Evolutionary conservation across 2,113 vertebrate genomes (phyloP).

Genomic region (Apaloderma vittatum): DNA sequence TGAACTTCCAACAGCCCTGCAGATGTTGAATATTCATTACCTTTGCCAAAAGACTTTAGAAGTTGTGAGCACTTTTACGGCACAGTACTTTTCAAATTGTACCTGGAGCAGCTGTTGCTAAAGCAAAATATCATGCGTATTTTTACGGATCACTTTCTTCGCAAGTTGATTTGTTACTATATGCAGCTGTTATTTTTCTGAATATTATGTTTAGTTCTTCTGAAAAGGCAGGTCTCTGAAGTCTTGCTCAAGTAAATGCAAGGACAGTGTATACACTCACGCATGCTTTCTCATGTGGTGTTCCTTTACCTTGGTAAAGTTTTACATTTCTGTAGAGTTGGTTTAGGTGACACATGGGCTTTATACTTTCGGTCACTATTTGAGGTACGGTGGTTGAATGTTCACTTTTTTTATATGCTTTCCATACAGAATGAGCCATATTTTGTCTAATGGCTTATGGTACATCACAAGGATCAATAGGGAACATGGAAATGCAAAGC

Average conservation of each 20-base stretch:
- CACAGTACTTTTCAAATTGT: neutral
- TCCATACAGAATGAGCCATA: fast-evolving
- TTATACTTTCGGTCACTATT: neutral
- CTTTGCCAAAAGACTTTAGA: conserved; percentile 9
- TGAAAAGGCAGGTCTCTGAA: neutral
- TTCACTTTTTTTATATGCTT: neutral
- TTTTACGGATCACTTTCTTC: neutral
- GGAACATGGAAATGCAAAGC: neutral
- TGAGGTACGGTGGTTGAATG: neutral
- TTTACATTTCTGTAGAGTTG: neutral
- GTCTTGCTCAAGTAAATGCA: neutral
- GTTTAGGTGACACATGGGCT: neutral
- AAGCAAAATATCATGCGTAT: neutral
- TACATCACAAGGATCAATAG: neutral
- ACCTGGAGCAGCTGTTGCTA: neutral
- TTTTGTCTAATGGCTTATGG: neutral
- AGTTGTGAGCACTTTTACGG: neutral
- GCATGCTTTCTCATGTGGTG: fast-evolving
- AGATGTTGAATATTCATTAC: conserved; percentile 35
- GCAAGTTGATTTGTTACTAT: neutral
- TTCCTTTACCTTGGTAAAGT: neutral
- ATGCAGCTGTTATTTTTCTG: neutral
- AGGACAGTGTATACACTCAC: neutral
- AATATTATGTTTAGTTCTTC: neutral
- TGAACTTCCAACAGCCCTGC: conserved; percentile 31